Conservation (phyloP, 2,888 invertebrate species). For the Stegana nigrithorax region DNA sequence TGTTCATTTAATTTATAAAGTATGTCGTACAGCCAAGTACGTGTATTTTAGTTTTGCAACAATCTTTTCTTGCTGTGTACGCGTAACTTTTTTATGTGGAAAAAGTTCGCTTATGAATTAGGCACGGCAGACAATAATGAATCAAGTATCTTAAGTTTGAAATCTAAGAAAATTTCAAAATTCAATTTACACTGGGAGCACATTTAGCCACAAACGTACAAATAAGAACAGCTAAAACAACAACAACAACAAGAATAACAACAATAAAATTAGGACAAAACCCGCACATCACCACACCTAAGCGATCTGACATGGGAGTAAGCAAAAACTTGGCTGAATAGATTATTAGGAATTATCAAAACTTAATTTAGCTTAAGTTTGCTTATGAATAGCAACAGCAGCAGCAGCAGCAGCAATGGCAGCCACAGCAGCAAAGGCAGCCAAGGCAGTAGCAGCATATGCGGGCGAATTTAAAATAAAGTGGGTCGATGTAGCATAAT, state of each 20-base stretch:
- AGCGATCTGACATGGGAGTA: conserved; percentile 42
- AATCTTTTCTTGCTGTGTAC: not conserved
- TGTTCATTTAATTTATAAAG: too few relatives aligned
- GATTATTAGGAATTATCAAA: conserved; percentile 63
- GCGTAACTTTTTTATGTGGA: too few relatives aligned
- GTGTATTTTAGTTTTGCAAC: too few relatives aligned
- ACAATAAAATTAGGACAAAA: not conserved
- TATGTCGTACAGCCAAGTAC: too few relatives aligned
- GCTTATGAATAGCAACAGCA: conserved; percentile 28
- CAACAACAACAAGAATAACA: conserved; percentile 19
- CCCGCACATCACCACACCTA: not conserved
- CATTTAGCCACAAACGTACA: conserved; percentile 8
- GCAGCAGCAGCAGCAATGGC: not conserved
- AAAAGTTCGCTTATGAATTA: not conserved
- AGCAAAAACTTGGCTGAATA: conserved; percentile 59
- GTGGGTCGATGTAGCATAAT: too few relatives aligned
- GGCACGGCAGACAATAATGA: conserved; percentile 17
- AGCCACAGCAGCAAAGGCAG: not conserved
- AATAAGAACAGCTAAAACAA: conserved; percentile 38
- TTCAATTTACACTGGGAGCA: conserved; percentile 51
- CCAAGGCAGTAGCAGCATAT: not conserved
- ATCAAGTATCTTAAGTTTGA: conserved; percentile 42
- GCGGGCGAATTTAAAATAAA: too few relatives aligned
- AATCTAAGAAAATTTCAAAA: conserved; percentile 52
- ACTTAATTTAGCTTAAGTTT: conserved; percentile 59